phyloP scores from a whole-genome alignment of 2,797 vertebrate species.

The Epinephelus coioides region DNA sequence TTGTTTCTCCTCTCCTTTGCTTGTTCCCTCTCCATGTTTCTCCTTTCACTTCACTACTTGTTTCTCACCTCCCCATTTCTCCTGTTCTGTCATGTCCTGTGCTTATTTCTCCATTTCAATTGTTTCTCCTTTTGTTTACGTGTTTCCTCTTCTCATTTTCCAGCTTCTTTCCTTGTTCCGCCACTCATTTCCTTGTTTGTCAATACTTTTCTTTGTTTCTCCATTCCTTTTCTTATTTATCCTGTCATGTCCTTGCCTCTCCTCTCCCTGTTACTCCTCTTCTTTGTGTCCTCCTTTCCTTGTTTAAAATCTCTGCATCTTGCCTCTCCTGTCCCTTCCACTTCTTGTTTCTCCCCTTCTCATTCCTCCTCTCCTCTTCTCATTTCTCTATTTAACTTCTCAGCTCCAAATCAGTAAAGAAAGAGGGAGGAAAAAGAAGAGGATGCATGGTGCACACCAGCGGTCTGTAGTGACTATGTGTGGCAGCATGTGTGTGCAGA shows the following conservation, averaged over 20 bases:
- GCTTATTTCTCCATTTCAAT: background rate
- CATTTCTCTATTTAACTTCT: background rate
- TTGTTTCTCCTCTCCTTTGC: background rate
- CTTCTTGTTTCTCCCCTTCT: too few species aligned
- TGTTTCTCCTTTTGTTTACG: background rate
- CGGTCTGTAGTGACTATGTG: constrained; percentile 22
- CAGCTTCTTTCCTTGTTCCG: too few species aligned
- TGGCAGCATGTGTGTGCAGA: constrained; percentile 37
- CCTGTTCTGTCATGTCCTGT: background rate
- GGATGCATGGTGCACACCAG: background rate
- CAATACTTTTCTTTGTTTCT: too few species aligned
- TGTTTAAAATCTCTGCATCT: too few species aligned
- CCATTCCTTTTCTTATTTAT: too few species aligned
- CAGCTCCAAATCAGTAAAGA: constrained; percentile 1
- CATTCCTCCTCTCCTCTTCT: background rate
- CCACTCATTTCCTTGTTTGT: too few species aligned
- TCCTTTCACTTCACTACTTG: background rate
- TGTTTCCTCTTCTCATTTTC: background rate
- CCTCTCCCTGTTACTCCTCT: too few species aligned
- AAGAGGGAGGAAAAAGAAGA: background rate
- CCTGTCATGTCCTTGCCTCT: too few species aligned
- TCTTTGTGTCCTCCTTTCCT: too few species aligned
- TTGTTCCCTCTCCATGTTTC: background rate
- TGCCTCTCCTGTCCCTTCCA: too few species aligned
- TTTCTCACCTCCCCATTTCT: background rate